Evolutionary conservation across 2,113 vertebrate genomes (phyloP), one percentile per base, ranked within the genome.

Genomic region (Caranx melampygus): DNA sequence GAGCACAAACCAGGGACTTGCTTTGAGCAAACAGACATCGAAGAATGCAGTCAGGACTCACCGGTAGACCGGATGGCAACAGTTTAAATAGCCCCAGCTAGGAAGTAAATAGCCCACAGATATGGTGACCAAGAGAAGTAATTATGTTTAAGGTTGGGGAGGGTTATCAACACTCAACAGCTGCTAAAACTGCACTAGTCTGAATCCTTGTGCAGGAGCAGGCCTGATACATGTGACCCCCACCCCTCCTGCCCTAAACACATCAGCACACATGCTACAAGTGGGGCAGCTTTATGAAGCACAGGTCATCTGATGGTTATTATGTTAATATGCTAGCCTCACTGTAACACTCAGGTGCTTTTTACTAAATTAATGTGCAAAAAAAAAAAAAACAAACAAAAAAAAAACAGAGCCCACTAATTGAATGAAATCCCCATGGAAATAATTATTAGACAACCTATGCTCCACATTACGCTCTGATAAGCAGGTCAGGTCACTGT

Each of bases 51-150:
- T 13, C 47, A 42, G 49, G 68, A 10, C 45, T 47, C 49, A 51
- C 40, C 31, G 31, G 73, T n/a, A 89, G 89, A 81, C 71, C 81
- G 73, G 33, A 61, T 67, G 72, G 52, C 60, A 75, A 59, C 81
- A 68, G 75, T 82, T 79, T 83, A 78, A 87, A 88, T 72, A 74
- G 61, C 75, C 78, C 78, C 16, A n/a, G 37, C 37, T 6, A 5
- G 37, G 37, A 37, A 37, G 37, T 83, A 78, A 87, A 88, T 69
- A 74, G 60, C 75, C 78, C n/a, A 26, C 60, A 73, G 79, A 66
- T 61, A 78, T 5, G n/a, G 59, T 45, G 78, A 67, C 62, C 68
- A 62, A 40, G 55, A 75, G 62, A 49, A 73, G 57, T 33, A 51
- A 75, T 72, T 49, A 62, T 72, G 68, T 69, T 76, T 65, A 70